phyloP scores from a whole-genome alignment of 2,797 vertebrate genomes.

The Coracias cyanogaster region DNA sequence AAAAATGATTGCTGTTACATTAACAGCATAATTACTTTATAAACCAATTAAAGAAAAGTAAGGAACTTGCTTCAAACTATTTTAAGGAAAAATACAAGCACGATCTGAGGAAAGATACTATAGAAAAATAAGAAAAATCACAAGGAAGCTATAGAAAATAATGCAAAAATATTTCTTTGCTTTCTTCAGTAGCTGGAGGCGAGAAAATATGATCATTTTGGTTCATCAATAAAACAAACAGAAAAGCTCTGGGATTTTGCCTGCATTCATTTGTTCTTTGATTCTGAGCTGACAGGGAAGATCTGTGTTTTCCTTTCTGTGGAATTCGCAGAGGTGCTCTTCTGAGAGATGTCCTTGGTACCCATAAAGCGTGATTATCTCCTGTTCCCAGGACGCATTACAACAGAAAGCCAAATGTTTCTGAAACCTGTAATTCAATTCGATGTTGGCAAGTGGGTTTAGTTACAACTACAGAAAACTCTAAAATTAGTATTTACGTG shows the following conservation, averaged over 20 bases:
- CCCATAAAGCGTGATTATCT: background rate
- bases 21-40: background rate
- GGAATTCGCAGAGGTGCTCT: background rate
- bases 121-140: background rate
- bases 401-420: background rate
- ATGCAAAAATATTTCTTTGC: background rate
- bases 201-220: background rate
- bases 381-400: background rate
- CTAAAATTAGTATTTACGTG: background rate
- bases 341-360: background rate
- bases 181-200: background rate
- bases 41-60: background rate
- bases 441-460: rapidly evolving
- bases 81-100: background rate
- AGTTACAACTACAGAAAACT: background rate
- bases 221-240: background rate
- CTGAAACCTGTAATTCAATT: background rate
- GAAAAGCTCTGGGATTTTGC: background rate
- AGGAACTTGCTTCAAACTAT: background rate
- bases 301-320: background rate
- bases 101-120: background rate
- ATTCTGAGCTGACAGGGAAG: background rate
- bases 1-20: background rate
- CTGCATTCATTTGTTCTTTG: background rate
- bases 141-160: background rate